phyloP scores from a whole-genome alignment of 2,797 vertebrate species.

The Chelon auratus region DNA sequence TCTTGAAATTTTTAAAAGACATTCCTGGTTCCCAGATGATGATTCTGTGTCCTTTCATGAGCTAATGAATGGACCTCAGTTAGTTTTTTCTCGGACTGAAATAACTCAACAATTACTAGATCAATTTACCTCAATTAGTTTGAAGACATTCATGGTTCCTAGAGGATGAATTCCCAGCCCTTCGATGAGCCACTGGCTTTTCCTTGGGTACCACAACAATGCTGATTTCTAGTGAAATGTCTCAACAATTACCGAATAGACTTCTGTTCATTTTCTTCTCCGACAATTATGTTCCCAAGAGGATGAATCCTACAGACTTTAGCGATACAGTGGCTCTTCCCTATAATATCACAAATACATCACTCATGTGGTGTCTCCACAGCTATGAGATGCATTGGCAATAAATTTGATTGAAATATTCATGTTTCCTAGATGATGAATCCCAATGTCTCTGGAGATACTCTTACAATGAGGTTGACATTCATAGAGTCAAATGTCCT shows the following conservation, averaged over 20 bases:
- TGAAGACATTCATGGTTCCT: not conserved
- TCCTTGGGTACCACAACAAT: not conserved
- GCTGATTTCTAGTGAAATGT: not conserved
- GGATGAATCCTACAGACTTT: not conserved
- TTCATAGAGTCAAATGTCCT: too few relatives aligned
- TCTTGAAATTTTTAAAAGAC: too few relatives aligned
- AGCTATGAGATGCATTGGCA: not conserved
- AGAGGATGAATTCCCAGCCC: not conserved
- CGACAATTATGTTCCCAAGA: not conserved
- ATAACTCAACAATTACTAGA: not conserved
- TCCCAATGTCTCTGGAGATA: not conserved
- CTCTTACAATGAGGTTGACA: too few relatives aligned
- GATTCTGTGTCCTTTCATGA: too few relatives aligned
- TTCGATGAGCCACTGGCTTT: too few relatives aligned
- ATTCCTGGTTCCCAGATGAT: too few relatives aligned
- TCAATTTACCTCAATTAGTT: not conserved
- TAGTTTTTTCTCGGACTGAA: not conserved
- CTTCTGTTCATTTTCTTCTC: not conserved
- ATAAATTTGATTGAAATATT: not conserved
- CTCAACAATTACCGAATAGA: not conserved
- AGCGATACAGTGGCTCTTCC: too few relatives aligned
- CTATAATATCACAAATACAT: not conserved
- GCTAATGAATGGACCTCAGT: too few relatives aligned
- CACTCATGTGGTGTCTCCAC: not conserved
- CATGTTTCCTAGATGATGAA: not conserved